Evolutionary conservation across 2,113 vertebrate species (phyloP).

Genomic region (Tretioscincus oriximinensis): DNA sequence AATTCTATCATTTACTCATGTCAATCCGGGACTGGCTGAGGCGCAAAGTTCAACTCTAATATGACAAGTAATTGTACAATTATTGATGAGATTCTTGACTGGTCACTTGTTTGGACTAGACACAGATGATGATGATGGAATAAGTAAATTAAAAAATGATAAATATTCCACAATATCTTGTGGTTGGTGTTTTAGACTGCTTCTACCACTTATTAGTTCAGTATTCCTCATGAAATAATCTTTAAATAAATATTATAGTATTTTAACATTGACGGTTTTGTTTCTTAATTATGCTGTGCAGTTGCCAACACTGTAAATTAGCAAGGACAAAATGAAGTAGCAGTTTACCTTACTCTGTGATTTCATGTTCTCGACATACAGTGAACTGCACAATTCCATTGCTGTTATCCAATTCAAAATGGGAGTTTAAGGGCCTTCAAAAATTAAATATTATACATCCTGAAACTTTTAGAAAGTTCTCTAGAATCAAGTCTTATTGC

Average conservation of each 20-base stretch:
- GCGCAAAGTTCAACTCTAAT: conserved; percentile 52
- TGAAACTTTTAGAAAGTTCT: not conserved
- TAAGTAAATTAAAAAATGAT: conserved; percentile 35
- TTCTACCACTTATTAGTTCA: conserved; percentile 24
- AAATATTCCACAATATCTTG: conserved; percentile 38
- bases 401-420: not conserved
- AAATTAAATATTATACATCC: not conserved
- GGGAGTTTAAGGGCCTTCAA: not conserved
- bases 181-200: not conserved
- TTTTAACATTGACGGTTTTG: not conserved
- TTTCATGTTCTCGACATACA: not conserved
- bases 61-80: conserved; percentile 47
- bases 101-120: conserved; percentile 45
- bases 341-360: not conserved
- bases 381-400: not conserved
- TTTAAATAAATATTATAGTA: not conserved
- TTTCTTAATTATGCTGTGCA: not conserved
- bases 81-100: conserved; percentile 23
- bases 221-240: conserved; percentile 23
- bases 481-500: not conserved
- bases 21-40: conserved; percentile 47
- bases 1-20: conserved; percentile 52
- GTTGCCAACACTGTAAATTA: not conserved
- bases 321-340: not conserved
- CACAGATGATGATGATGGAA: conserved; percentile 33